These are phyloP conservation scores for Calycopis cecrops DNA, from an alignment of 1,140 invertebrate species.

Conservation along the genomic window DNA sequence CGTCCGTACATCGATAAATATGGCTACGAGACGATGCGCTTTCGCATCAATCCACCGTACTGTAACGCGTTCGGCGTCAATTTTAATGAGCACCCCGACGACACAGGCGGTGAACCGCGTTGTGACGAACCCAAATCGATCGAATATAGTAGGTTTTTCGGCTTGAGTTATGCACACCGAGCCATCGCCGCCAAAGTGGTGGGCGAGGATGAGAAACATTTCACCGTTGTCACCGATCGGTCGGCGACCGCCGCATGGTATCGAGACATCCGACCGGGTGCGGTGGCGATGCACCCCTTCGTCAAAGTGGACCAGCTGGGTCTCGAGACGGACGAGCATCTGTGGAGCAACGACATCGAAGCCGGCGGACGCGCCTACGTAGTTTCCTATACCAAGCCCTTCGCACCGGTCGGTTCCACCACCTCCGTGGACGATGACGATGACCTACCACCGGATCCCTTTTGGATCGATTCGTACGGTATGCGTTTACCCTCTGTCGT, in stretches of 20 bases:
- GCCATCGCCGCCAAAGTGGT: background rate
- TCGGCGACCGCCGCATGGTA: slow-evolving; percentile 6
- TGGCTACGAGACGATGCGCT: slow-evolving; percentile 14
- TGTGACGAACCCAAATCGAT: background rate
- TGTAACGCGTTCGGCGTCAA: slow-evolving; percentile 4
- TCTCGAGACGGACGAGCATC: background rate
- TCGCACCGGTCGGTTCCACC: background rate
- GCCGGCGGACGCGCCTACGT: slow-evolving; percentile 4
- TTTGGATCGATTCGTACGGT: slow-evolving; percentile 11
- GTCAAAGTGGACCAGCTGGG: slow-evolving; percentile 10
- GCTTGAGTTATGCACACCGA: slow-evolving; percentile 10
- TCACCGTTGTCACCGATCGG: slow-evolving; percentile 4
- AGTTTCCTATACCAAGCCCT: background rate
- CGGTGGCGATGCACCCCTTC: slow-evolving; percentile 7
- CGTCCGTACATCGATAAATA: slow-evolving; percentile 13
- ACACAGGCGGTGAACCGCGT: background rate
- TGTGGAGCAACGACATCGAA: slow-evolving; percentile 8
- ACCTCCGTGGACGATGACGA: background rate
- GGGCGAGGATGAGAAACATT: slow-evolving; percentile 9
- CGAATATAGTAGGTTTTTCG: background rate
- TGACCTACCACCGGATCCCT: background rate
- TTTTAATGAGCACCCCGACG: slow-evolving; percentile 4
- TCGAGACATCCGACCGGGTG: slow-evolving; percentile 4
- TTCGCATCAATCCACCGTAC: slow-evolving; percentile 13
- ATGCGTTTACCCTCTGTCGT: slow-evolving; percentile 6